phyloP scores from a whole-genome alignment of 2,888 invertebrate genomes.

The Seira sanloemensis region DNA sequence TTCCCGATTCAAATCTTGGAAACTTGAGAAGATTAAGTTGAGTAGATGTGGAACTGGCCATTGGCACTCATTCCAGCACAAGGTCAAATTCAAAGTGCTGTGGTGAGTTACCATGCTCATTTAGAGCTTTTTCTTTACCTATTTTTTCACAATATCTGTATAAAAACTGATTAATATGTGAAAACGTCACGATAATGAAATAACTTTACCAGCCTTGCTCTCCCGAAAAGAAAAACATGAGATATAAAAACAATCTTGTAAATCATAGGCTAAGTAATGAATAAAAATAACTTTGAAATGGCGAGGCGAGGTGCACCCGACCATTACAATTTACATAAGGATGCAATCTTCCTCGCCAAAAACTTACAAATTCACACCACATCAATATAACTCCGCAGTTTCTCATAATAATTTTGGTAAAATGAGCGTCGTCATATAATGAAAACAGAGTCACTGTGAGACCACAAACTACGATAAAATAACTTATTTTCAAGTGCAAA shows the following conservation, averaged over 20 bases:
- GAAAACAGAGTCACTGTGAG: too few relatives aligned
- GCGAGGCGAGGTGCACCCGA: not conserved
- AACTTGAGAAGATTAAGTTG: too few relatives aligned
- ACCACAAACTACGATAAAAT: too few relatives aligned
- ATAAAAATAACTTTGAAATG: not conserved
- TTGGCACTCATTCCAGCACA: not conserved
- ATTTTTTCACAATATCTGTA: conserved; percentile 1
- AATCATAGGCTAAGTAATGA: not conserved
- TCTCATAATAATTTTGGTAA: not conserved
- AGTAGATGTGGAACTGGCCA: not conserved
- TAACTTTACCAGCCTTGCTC: not conserved
- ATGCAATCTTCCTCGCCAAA: not conserved
- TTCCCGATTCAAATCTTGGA: too few relatives aligned
- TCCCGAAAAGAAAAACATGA: not conserved
- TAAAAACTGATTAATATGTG: conserved; percentile 1
- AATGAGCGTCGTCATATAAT: too few relatives aligned
- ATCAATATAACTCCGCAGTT: conserved; percentile 8
- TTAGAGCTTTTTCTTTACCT: not conserved
- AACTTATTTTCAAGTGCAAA: too few relatives aligned
- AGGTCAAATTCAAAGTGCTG: too few relatives aligned
- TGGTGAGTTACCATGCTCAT: too few relatives aligned
- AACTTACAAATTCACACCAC: conserved; percentile 14
- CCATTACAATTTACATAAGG: not conserved
- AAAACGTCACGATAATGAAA: not conserved
- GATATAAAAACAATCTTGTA: conserved; percentile 8